phyloP scores from a whole-genome alignment of 2,113 vertebrate genomes.

The Anolis sagrei region DNA sequence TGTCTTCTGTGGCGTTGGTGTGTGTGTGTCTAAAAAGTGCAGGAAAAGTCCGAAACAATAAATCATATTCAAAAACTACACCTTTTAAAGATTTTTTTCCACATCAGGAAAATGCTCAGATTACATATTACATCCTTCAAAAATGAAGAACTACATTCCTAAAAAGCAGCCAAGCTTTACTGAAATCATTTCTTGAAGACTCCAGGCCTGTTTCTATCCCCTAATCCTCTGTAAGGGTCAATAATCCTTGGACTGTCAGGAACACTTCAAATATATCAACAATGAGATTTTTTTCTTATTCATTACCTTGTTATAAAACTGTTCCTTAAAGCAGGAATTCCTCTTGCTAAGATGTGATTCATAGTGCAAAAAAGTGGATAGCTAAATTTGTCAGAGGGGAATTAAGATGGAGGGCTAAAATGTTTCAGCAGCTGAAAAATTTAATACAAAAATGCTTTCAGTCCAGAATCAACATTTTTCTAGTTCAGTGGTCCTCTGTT shows the following conservation, averaged over 20 bases:
- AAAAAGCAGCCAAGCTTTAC: no score
- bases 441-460: neutral
- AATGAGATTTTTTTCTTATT: neutral
- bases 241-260: neutral
- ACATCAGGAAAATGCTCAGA: no score
- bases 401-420: neutral
- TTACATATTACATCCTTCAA: no score
- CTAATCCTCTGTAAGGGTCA: neutral
- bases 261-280: neutral
- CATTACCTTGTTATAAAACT: neutral
- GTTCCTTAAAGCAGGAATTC: neutral
- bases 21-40: no score
- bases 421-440: neutral
- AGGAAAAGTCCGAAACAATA: no score
- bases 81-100: no score
- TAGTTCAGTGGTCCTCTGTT: neutral
- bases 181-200: no score
- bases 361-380: neutral
- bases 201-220: neutral
- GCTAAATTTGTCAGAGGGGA: neutral
- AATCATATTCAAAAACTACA: no score
- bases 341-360: neutral
- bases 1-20: no score
- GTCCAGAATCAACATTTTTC: neutral
- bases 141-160: no score